phyloP scores from a whole-genome alignment of 2,888 invertebrate species.

The Ceramica pisi region DNA sequence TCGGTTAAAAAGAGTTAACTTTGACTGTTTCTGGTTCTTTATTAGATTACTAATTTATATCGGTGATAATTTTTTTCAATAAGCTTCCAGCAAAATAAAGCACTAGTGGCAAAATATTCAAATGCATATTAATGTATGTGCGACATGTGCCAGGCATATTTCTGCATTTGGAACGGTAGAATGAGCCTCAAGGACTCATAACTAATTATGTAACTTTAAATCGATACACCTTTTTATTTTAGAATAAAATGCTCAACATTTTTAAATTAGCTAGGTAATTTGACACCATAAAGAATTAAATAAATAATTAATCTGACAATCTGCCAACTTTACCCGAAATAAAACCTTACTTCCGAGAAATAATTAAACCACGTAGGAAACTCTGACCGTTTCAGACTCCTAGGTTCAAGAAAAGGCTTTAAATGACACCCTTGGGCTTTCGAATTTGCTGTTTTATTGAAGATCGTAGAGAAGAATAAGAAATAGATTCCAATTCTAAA shows the following conservation, averaged over 20 bases:
- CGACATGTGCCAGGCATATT: no score
- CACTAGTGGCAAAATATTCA: no score
- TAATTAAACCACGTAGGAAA: conserved; percentile 48
- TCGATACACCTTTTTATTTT: background rate
- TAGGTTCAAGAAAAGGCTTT: conserved; percentile 32
- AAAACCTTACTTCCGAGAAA: conserved; percentile 4
- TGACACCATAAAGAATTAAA: background rate
- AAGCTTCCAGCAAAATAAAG: no score
- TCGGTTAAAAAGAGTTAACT: no score
- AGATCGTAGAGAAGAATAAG: conserved; percentile 57
- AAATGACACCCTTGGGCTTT: conserved; percentile 33
- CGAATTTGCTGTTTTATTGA: conserved; percentile 57
- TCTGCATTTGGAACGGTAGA: no score
- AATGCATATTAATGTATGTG: no score
- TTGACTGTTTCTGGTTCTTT: no score
- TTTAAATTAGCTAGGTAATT: background rate
- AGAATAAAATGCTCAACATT: background rate
- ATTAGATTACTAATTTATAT: no score
- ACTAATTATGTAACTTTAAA: conserved; percentile 41
- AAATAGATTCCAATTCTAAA: conserved; percentile 64
- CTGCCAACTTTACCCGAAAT: background rate
- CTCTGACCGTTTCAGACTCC: background rate
- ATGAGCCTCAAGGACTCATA: conserved; percentile 3
- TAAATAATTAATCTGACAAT: conserved; percentile 1
- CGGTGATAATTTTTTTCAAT: no score